Evolutionary conservation across 2,797 vertebrate species (phyloP).

Genomic region (Caiman crocodilus): DNA sequence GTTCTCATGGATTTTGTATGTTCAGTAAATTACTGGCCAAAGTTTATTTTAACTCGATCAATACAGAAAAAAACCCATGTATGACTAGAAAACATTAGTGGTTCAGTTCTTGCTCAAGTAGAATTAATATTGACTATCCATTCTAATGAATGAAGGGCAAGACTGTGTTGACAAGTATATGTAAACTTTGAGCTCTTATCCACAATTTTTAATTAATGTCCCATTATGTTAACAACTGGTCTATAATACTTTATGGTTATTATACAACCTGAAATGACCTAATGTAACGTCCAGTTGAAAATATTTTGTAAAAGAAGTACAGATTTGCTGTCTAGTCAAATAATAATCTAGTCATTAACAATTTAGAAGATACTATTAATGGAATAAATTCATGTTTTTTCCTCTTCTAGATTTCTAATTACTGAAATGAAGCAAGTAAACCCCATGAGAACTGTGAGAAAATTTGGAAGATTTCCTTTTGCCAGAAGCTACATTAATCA

Average conservation of each 20-base stretch:
- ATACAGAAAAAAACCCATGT: not conserved
- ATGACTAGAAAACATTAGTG: not conserved
- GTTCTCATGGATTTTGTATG: not conserved
- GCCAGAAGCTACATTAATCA: not conserved
- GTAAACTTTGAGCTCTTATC: not conserved
- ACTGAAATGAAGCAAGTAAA: conserved; percentile 29
- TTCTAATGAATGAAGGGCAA: not conserved
- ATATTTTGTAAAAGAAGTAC: not conserved
- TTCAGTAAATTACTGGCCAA: not conserved
- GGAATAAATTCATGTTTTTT: not conserved
- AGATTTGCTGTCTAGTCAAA: not conserved
- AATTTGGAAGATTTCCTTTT: conserved; percentile 13
- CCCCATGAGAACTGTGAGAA: not conserved
- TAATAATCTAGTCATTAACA: not conserved
- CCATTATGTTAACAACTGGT: not conserved
- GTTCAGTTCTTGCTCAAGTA: not conserved
- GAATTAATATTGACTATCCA: not conserved
- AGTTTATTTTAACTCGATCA: not conserved
- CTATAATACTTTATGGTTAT: not conserved
- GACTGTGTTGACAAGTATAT: not conserved
- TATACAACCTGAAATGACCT: not conserved
- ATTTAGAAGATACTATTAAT: not conserved
- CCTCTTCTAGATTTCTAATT: not conserved
- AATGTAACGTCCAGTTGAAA: not conserved
- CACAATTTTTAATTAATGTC: not conserved